Evolutionary conservation across 2,797 vertebrate species (phyloP).

Genomic region (Danio choprae): DNA sequence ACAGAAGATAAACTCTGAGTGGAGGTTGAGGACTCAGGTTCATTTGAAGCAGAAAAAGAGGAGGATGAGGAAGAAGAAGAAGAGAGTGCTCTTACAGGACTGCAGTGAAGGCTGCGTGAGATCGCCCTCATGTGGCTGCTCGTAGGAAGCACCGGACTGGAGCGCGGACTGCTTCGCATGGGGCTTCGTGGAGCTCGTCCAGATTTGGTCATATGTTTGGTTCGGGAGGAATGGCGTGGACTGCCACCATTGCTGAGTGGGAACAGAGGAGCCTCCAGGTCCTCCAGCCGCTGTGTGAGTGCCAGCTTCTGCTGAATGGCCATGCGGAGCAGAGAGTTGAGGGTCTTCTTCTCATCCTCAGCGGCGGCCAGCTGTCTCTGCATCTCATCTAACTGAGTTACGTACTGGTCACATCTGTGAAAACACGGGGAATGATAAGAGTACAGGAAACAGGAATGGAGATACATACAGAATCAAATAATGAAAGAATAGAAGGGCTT

Average conservation of each 20-base stretch:
- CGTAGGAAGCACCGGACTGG: conserved; percentile 73
- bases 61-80: conserved; percentile 63
- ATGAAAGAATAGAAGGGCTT: not conserved
- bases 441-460: conserved; percentile 18
- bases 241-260: conserved; percentile 77
- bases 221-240: conserved; percentile 76
- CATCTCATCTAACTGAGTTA: conserved; percentile 88
- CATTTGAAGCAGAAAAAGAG: conserved; percentile 46
- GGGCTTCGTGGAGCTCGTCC: conserved; percentile 77
- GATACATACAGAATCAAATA: not conserved
- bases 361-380: conserved; percentile 85
- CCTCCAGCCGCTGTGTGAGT: conserved; percentile 84
- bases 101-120: conserved; percentile 80
- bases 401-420: conserved; percentile 87
- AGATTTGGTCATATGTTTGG: conserved; percentile 77
- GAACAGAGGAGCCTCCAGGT: conserved; percentile 74
- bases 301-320: conserved; percentile 89
- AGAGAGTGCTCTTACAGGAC: conserved; percentile 78
- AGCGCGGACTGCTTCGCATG: conserved; percentile 77
- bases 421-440: not conserved
- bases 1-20: conserved; percentile 44
- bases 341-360: conserved; percentile 88
- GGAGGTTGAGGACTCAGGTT: conserved; percentile 45
- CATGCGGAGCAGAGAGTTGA: conserved; percentile 87
- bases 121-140: conserved; percentile 71